Base-by-base conservation (phyloP, 2,113 vertebrate species). In the Leuciscus idus region DNA sequence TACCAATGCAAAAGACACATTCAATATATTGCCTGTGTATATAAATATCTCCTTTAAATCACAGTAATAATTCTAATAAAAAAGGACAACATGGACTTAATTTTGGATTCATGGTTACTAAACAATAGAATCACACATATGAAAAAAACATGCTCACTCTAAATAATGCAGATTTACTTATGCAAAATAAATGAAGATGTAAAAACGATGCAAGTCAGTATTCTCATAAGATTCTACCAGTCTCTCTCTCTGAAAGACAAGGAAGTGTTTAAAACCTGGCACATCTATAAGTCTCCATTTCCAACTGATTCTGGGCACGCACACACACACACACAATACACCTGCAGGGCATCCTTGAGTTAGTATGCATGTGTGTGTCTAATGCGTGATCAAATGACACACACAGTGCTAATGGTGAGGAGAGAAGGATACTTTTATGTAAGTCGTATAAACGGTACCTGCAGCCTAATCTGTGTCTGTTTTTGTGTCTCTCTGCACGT, bases 351-450 rank as follows among this genome's bases (percentile, higher is more conserved):
- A 81, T 64, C 57, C 59, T 81, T 81, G 78, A 64, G 55, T 46
- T n/a, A 62, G 36, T 61, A 43, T 15, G 78, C 28, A 55, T 64
- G 43, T 70, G 48, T 85, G 73, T 70, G 73, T 85, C 78, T 81
- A 81, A 64, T 81, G 79, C n/a, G 57, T 4, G 79, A 81, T 81
- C 79, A 81, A 66, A 81, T 81, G 79, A 66, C 79, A 48, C 59
- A 81, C 79, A 43, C 78, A 7, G 79, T 46, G 39, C 79, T 81
- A 28, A 85, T 80, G 43, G 72, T 19, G 6, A 85, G 11, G 23
- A 83, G 79, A 83, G 43, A 30, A 85, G 75, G 79, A 52, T 75
- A 52, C 74, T 68, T 80, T 81, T 87, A 70, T 83, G 87, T 75
- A 57, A 64, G 57, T 55, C 68, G 70, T 46, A 28, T 74, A 72